phyloP scores from a whole-genome alignment of 1,140 invertebrate genomes.

The Dreissena polymorpha region DNA sequence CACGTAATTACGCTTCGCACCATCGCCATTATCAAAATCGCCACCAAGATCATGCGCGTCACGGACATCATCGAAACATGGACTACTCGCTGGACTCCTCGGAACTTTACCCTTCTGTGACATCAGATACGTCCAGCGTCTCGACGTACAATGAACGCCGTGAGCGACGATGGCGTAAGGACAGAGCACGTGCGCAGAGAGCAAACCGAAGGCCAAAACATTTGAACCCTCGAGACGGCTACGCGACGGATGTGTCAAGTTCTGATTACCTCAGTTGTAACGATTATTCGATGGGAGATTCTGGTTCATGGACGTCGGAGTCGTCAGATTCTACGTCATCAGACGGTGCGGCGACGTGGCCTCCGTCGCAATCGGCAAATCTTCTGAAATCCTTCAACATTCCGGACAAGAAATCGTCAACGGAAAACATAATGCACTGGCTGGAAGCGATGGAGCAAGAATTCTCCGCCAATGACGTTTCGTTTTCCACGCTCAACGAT shows the following conservation, averaged over 20 bases:
- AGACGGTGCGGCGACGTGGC: conserved; percentile 48
- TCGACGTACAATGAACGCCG: conserved; percentile 28
- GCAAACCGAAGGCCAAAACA: not conserved
- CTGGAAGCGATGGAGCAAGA: conserved; percentile 35
- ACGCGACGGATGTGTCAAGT: conserved; percentile 49
- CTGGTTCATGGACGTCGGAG: conserved; percentile 35
- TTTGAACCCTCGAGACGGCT: conserved; percentile 30
- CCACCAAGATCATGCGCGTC: conserved; percentile 9
- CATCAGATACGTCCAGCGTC: conserved; percentile 50
- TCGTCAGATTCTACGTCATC: conserved; percentile 28
- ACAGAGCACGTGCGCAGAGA: not conserved
- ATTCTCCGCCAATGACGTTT: conserved; percentile 11
- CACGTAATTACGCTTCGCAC: not conserved
- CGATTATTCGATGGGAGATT: conserved; percentile 50
- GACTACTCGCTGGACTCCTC: conserved; percentile 48
- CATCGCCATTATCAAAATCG: conserved; percentile 2
- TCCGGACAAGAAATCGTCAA: conserved; percentile 40
- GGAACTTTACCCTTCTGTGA: conserved; percentile 42
- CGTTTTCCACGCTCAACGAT: conserved; percentile 28
- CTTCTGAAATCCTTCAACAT: conserved; percentile 43
- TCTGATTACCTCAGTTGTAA: conserved; percentile 55
- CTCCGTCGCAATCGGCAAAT: conserved; percentile 32
- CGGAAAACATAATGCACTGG: conserved; percentile 52
- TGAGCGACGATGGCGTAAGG: conserved; percentile 11
- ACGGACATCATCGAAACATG: conserved; percentile 16